Evolutionary conservation across 1,140 invertebrate species (phyloP).

Genomic region (Diachasmimorpha longicaudata): DNA sequence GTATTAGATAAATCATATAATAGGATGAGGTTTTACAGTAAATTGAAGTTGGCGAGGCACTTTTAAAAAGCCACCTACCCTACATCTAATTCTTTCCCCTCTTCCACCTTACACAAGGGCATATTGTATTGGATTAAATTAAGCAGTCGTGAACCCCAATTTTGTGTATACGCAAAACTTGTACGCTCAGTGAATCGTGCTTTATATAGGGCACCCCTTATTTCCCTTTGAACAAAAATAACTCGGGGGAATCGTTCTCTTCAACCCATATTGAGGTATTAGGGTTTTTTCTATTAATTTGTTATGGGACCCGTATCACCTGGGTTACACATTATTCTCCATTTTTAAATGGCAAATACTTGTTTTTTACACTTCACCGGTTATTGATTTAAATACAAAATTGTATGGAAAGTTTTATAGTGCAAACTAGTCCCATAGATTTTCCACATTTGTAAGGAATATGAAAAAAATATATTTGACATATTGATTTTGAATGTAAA

Average conservation of each 20-base stretch:
- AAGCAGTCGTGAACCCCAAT: slow-evolving; percentile 37
- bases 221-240: not conserved
- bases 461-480: too few species aligned
- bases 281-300: slow-evolving; percentile 46
- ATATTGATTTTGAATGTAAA: too few species aligned
- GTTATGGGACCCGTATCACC: slow-evolving; percentile 57
- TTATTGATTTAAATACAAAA: too few species aligned
- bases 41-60: slow-evolving; percentile 53
- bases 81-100: slow-evolving; percentile 46
- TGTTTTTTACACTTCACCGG: not conserved
- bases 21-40: slow-evolving; percentile 60
- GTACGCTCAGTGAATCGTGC: slow-evolving; percentile 59
- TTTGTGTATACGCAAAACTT: slow-evolving; percentile 46
- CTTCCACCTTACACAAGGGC: slow-evolving; percentile 35
- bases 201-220: slow-evolving; percentile 30
- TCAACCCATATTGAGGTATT: not conserved
- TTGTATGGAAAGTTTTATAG: too few species aligned
- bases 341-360: not conserved
- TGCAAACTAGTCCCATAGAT: too few species aligned
- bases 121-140: slow-evolving; percentile 64
- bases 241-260: slow-evolving; percentile 13
- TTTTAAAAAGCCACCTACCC: slow-evolving; percentile 59
- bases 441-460: too few species aligned
- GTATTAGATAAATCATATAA: slow-evolving; percentile 55
- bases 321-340: slow-evolving; percentile 45